phyloP scores from a whole-genome alignment of 2,113 vertebrate genomes.

The Dicaeum eximium region DNA sequence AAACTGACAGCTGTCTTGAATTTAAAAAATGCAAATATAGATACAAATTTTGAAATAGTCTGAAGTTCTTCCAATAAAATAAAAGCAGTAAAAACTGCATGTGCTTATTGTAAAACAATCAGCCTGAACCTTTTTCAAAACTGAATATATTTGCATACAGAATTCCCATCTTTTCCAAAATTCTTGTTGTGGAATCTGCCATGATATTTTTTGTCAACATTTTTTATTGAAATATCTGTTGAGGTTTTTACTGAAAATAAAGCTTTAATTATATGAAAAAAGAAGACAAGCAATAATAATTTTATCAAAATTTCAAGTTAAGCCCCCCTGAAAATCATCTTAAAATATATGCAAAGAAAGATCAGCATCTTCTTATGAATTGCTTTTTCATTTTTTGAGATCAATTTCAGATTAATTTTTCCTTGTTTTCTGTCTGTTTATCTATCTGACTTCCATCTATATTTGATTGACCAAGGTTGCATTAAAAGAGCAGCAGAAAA shows the following conservation, averaged over 20 bases:
- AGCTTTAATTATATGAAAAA: background rate
- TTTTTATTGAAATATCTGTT: background rate
- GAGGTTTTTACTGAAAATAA: background rate
- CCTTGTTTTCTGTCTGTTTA: background rate
- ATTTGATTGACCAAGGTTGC: background rate
- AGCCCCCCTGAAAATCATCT: rapidly evolving
- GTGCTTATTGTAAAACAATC: slow-evolving; percentile 12
- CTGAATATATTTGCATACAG: background rate
- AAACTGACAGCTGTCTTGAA: slow-evolving; percentile 29
- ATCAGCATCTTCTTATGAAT: background rate
- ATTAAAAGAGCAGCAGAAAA: background rate
- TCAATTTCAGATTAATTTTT: background rate
- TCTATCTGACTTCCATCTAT: background rate
- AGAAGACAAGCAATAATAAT: background rate
- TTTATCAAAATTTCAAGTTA: background rate
- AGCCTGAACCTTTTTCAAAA: background rate
- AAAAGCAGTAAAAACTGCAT: background rate
- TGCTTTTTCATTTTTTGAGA: background rate
- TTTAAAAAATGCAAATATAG: slow-evolving; percentile 11
- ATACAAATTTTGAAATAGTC: slow-evolving; percentile 11
- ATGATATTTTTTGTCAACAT: background rate
- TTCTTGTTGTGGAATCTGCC: background rate
- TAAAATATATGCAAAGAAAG: background rate
- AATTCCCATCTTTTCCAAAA: slow-evolving; percentile 3
- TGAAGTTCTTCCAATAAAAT: slow-evolving; percentile 27